Evolutionary conservation across 1,140 invertebrate species (phyloP).

Genomic region (Diuraphis noxia): DNA sequence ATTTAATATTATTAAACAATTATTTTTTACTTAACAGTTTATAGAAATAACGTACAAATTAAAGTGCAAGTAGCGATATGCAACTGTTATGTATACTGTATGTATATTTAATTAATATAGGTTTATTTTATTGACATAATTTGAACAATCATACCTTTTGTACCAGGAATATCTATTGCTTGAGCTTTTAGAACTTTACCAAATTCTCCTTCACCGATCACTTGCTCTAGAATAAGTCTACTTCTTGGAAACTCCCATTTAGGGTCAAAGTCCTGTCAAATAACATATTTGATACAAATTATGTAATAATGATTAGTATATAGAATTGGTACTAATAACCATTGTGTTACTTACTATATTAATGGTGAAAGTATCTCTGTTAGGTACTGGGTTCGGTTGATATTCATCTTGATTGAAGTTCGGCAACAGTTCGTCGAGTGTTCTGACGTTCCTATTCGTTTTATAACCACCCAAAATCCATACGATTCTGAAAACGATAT

Average conservation of each 20-base stretch:
- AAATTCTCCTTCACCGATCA: slow-evolving; percentile 86
- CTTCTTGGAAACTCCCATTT: slow-evolving; percentile 82
- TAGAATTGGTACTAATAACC: too few species aligned
- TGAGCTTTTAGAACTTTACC: slow-evolving; percentile 87
- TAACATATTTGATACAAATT: background rate
- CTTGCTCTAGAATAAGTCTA: slow-evolving; percentile 85
- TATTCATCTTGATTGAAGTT: background rate
- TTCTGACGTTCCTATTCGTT: slow-evolving; percentile 23
- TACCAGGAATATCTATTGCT: slow-evolving; percentile 60
- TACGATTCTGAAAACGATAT: slow-evolving; percentile 2
- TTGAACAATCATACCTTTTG: background rate
- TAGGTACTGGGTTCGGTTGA: background rate
- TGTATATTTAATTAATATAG: background rate
- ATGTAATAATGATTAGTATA: too few species aligned
- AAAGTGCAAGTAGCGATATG: background rate
- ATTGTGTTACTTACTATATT: background rate
- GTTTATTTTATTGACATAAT: background rate
- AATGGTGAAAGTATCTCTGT: slow-evolving; percentile 13
- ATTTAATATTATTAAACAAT: background rate
- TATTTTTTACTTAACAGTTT: background rate
- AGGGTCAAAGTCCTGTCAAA: slow-evolving; percentile 37
- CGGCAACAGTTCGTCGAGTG: slow-evolving; percentile 19
- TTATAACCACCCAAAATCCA: slow-evolving; percentile 27
- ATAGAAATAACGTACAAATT: background rate
- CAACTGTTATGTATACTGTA: background rate